Conservation (phyloP, 1,140 invertebrate species). For the Lethrus apterus region DNA sequence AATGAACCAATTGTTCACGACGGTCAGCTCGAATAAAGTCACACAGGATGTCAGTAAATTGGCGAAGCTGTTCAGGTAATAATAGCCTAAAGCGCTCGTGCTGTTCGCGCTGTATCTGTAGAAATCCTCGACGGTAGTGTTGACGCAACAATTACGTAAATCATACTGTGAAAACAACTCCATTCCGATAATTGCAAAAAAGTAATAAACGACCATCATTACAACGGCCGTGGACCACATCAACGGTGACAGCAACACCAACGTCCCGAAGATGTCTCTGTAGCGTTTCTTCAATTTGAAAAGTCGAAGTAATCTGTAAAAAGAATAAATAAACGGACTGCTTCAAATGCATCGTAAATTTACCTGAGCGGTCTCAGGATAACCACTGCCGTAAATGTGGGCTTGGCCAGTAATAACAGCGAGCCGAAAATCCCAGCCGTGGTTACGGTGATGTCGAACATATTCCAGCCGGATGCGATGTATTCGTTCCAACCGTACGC, state of each 20-base stretch:
- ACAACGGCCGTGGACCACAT: conserved; percentile 73
- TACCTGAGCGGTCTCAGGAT: conserved; percentile 61
- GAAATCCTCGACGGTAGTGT: conserved; percentile 78
- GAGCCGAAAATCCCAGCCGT: conserved; percentile 60
- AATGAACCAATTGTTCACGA: conserved; percentile 87
- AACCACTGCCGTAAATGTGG: conserved; percentile 64
- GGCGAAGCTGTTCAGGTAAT: conserved; percentile 83
- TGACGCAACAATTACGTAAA: conserved; percentile 76
- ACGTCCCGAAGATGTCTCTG: conserved; percentile 80
- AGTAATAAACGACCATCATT: conserved; percentile 83
- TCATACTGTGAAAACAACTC: conserved; percentile 73
- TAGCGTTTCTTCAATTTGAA: conserved; percentile 82
- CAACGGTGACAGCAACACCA: conserved; percentile 72
- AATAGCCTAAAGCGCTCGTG: conserved; percentile 65
- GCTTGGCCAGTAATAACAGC: conserved; percentile 55
- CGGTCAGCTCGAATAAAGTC: conserved; percentile 84
- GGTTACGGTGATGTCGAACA: conserved; percentile 74
- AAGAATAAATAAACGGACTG: conserved; percentile 4
- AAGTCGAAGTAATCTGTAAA: conserved; percentile 53
- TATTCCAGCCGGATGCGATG: conserved; percentile 78
- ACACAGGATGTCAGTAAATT: conserved; percentile 66
- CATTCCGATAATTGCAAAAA: conserved; percentile 89
- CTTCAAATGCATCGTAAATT: neutral
- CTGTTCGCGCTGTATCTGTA: conserved; percentile 63
- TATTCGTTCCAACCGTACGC: conserved; percentile 65